Percentiles rank a stretch among this genome's conserved stretches.
These are phyloP conservation scores for Burhinus bistriatus DNA, from an alignment of 2,113 vertebrate species.

Conservation along the genomic window DNA sequence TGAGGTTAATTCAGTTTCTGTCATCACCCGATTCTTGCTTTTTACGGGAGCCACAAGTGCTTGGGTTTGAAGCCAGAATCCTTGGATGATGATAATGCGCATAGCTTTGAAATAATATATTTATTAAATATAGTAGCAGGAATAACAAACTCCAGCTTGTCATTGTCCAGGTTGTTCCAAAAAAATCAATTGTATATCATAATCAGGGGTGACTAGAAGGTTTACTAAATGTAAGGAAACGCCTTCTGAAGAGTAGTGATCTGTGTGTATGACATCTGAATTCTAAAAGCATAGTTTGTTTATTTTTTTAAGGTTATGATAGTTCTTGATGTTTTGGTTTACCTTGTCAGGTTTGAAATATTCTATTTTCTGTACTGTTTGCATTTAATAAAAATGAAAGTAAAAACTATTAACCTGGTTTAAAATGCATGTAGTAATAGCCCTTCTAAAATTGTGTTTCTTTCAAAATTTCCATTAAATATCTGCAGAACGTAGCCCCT, in stretches of 20 bases:
- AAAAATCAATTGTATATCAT: background rate
- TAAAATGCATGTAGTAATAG: background rate
- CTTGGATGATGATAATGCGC: background rate
- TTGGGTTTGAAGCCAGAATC: background rate
- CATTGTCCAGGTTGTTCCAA: background rate
- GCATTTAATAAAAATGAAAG: background rate
- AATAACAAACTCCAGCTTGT: background rate
- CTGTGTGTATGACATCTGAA: background rate
- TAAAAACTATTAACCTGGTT: background rate
- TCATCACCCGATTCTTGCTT: background rate
- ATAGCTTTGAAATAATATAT: background rate
- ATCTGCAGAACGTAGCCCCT: background rate
- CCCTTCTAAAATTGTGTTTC: fast-evolving
- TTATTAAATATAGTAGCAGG: background rate
- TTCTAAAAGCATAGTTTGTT: background rate
- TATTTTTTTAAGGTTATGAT: background rate
- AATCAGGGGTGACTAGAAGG: background rate
- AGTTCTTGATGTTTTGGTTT: background rate
- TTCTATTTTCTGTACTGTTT: background rate
- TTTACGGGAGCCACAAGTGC: background rate
- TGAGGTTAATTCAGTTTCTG: background rate
- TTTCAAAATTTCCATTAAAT: background rate
- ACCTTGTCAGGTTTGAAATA: background rate
- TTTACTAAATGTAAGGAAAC: background rate
- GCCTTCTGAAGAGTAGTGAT: background rate